phyloP scores from a whole-genome alignment of 1,140 invertebrate species.

The Anastatus disparis region DNA sequence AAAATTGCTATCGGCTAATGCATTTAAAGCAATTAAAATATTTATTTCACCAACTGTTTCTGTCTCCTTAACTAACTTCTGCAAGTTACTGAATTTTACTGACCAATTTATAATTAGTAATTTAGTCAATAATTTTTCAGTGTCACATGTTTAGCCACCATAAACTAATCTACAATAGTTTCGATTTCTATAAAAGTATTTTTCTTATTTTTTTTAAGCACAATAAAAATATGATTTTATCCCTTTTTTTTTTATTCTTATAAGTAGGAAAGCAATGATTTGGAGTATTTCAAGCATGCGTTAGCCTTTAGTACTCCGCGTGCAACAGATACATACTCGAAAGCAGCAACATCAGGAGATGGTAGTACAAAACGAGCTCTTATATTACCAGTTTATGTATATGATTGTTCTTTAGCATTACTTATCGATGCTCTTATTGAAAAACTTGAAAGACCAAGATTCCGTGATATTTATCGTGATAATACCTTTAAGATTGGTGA shows the following conservation, averaged over 20 bases:
- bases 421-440: conserved; percentile 72
- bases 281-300: conserved; percentile 28
- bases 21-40: too few species aligned
- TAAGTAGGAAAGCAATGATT: conserved; percentile 4
- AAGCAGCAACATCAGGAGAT: not conserved
- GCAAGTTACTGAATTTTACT: too few species aligned
- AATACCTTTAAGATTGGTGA: conserved; percentile 65
- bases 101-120: too few species aligned
- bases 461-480: conserved; percentile 68
- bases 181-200: not conserved
- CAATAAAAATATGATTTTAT: too few species aligned
- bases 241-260: too few species aligned
- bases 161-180: too few species aligned
- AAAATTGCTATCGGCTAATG: too few species aligned
- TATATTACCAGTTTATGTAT: conserved; percentile 76
- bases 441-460: conserved; percentile 59
- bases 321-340: conserved; percentile 1
- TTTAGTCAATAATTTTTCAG: too few species aligned
- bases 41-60: too few species aligned
- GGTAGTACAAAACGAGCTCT: conserved; percentile 43
- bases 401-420: conserved; percentile 73
- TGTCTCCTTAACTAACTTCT: too few species aligned
- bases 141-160: too few species aligned
- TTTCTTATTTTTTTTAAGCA: too few species aligned
- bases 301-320: conserved; percentile 32